Conservation (phyloP, 2,113 vertebrate genomes). For the Gavia stellata region DNA sequence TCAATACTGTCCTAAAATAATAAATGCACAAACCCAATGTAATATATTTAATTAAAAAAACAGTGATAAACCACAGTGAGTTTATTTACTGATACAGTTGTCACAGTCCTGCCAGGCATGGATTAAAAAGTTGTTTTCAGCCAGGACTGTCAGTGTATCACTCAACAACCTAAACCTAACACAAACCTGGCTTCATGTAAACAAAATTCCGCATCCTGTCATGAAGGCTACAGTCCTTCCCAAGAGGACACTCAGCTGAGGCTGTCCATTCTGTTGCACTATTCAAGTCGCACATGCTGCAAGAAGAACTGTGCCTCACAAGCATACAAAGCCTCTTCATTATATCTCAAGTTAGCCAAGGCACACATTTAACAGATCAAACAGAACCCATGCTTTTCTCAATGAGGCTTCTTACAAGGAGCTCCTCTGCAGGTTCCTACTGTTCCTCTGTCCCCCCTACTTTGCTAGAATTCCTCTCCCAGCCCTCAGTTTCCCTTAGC, state of each 20-base stretch:
- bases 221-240: not conserved
- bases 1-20: not conserved
- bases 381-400: not conserved
- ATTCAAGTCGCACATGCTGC: accelerated
- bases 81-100: not conserved
- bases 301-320: not conserved
- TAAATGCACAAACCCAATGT: not conserved
- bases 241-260: too few species aligned
- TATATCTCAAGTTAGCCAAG: not conserved
- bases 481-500: not conserved
- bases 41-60: not conserved
- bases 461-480: not conserved
- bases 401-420: not conserved
- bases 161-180: not conserved
- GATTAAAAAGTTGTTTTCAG: not conserved
- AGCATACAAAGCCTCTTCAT: not conserved
- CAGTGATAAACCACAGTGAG: not conserved
- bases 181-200: not conserved
- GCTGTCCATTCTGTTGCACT: not conserved
- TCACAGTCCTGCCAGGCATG: not conserved
- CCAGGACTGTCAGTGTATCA: not conserved
- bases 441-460: not conserved
- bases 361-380: not conserved
- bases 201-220: not conserved
- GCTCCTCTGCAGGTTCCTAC: not conserved